Evolutionary conservation across 2,113 vertebrate species (phyloP).

Genomic region (Myiozetetes cayanensis): DNA sequence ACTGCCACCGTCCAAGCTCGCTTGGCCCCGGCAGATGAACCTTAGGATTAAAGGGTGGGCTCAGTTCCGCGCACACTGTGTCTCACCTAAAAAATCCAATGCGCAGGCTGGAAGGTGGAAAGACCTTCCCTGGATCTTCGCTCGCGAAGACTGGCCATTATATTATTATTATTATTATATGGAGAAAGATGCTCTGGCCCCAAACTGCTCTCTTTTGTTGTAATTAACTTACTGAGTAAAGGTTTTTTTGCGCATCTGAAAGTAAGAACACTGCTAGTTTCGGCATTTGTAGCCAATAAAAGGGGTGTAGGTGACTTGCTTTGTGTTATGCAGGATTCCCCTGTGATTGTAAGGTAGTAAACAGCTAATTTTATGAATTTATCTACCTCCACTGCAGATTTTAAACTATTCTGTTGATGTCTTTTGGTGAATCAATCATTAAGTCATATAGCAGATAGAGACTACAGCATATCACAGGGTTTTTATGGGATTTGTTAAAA

Average conservation of each 20-base stretch:
- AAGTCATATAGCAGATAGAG: constrained; percentile 32
- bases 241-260: background rate
- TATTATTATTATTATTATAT: too few relatives aligned
- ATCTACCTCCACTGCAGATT: background rate
- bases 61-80: too few relatives aligned
- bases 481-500: constrained; percentile 33
- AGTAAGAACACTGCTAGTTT: background rate
- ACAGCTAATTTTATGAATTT: background rate
- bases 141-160: too few relatives aligned
- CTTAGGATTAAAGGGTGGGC: too few relatives aligned
- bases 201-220: background rate
- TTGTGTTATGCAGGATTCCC: background rate
- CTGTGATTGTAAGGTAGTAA: background rate
- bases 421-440: constrained; percentile 37
- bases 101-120: too few relatives aligned
- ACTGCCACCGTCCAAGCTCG: too few relatives aligned
- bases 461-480: background rate
- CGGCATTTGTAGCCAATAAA: background rate
- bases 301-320: background rate
- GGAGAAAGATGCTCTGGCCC: background rate
- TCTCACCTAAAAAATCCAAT: too few relatives aligned
- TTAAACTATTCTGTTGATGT: constrained; percentile 3
- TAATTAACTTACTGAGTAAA: background rate
- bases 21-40: too few relatives aligned
- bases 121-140: too few relatives aligned